Evolutionary conservation across 2,888 invertebrate species (phyloP).

Genomic region (Trichopria drosophilae): DNA sequence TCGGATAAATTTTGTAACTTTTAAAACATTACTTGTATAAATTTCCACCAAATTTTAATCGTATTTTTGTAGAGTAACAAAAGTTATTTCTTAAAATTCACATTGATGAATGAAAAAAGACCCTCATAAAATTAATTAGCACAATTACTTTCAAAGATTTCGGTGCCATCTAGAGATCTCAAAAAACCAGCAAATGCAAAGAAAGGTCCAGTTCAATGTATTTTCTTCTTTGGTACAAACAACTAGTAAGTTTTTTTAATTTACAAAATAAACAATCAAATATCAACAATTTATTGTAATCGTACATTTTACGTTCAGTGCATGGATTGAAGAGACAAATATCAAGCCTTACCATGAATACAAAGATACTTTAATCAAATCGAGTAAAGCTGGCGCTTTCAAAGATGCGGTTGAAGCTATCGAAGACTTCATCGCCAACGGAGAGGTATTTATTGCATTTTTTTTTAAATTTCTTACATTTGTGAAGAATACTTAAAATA

Average conservation of each 20-base stretch:
- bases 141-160: slow-evolving; percentile 67
- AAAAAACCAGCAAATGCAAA: slow-evolving; percentile 74
- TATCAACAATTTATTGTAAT: slow-evolving; percentile 33
- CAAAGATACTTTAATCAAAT: slow-evolving; percentile 76
- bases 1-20: no score
- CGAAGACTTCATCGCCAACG: slow-evolving; percentile 75
- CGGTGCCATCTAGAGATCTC: slow-evolving; percentile 76
- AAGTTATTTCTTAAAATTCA: no score
- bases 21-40: no score
- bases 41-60: no score
- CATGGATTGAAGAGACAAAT: slow-evolving; percentile 85
- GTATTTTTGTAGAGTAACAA: no score
- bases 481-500: not conserved
- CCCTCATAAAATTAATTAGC: slow-evolving; percentile 41
- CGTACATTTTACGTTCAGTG: no score
- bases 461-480: slow-evolving; percentile 8
- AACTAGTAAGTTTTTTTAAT: slow-evolving; percentile 78
- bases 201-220: slow-evolving; percentile 76
- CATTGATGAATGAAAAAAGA: no score
- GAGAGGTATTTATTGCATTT: slow-evolving; percentile 61
- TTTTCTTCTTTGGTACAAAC: slow-evolving; percentile 93
- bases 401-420: slow-evolving; percentile 80
- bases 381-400: slow-evolving; percentile 71
- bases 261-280: slow-evolving; percentile 2
- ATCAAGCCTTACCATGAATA: slow-evolving; percentile 80